phyloP scores from a whole-genome alignment of 2,888 invertebrate species.

The Catocala sponsa region DNA sequence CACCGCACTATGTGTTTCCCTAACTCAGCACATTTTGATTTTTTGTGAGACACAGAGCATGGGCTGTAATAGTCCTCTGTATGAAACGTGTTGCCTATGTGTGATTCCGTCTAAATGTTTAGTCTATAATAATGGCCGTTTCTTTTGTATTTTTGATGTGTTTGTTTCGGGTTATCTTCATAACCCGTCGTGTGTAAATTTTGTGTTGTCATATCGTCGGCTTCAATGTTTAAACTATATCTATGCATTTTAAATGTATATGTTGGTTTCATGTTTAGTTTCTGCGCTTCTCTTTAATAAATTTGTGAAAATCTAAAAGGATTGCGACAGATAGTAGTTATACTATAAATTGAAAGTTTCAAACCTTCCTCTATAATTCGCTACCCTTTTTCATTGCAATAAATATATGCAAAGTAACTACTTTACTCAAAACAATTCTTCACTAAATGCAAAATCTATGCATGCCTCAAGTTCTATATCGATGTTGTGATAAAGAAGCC shows the following conservation, averaged over 20 bases:
- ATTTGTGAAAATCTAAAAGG: conserved; percentile 8
- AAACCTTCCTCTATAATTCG: conserved; percentile 14
- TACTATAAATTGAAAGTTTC: conserved; percentile 9
- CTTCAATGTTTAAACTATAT: conserved; percentile 28
- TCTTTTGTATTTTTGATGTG: conserved; percentile 38
- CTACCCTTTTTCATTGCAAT: conserved; percentile 25
- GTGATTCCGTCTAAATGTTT: conserved; percentile 54
- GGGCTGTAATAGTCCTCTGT: conserved; percentile 61
- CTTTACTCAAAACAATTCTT: conserved; percentile 12
- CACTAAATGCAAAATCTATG: conserved; percentile 28
- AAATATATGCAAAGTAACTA: conserved; percentile 7
- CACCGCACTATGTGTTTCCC: conserved; percentile 82
- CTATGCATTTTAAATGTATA: conserved; percentile 16
- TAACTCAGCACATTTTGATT: conserved; percentile 72
- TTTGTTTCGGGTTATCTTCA: conserved; percentile 38
- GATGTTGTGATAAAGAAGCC: conserved; percentile 34
- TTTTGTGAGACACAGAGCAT: conserved; percentile 70
- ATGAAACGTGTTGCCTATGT: conserved; percentile 57
- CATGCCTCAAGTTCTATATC: conserved; percentile 39
- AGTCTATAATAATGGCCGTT: conserved; percentile 30
- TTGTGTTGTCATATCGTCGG: conserved; percentile 29
- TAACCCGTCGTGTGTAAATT: conserved; percentile 25
- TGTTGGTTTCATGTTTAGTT: conserved; percentile 20
- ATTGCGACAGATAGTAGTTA: conserved; percentile 15
- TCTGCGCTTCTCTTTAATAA: conserved; percentile 30